Conservation (phyloP, 2,113 vertebrate genomes). For the Callopanchax toddi region DNA sequence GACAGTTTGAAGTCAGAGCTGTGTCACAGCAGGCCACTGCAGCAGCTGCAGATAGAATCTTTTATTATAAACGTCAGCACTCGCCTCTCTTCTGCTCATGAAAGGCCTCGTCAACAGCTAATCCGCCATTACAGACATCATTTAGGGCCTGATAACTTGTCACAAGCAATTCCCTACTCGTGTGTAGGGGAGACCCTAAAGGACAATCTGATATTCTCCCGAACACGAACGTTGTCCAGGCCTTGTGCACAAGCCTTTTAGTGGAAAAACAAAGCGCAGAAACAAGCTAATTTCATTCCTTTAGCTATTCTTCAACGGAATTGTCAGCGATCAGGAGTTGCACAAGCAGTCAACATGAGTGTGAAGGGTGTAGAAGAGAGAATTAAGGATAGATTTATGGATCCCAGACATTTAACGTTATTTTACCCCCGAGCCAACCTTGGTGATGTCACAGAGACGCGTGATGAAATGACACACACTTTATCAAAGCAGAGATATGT, state of each 20-base stretch:
- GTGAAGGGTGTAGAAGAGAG: constrained; percentile 16
- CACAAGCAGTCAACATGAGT: constrained; percentile 37
- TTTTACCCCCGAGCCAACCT: constrained; percentile 56
- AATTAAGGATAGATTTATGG: constrained; percentile 56
- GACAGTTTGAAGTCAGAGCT: constrained; percentile 50
- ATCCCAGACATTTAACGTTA: constrained; percentile 47
- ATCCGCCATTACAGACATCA: constrained; percentile 66
- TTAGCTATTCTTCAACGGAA: constrained; percentile 61
- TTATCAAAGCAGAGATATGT: constrained; percentile 54
- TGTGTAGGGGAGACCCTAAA: constrained; percentile 59
- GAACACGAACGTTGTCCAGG: constrained; percentile 39
- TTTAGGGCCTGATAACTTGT: constrained; percentile 72
- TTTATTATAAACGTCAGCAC: constrained; percentile 67
- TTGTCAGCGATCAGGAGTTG: constrained; percentile 62
- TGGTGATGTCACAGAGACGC: constrained; percentile 44
- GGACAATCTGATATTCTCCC: constrained; percentile 64
- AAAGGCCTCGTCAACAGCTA: constrained; percentile 63
- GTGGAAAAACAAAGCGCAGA: constrained; percentile 39
- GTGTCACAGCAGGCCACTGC: constrained; percentile 14
- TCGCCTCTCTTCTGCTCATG: constrained; percentile 43
- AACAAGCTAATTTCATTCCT: constrained; percentile 50
- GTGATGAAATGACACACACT: constrained; percentile 58
- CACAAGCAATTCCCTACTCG: constrained; percentile 58
- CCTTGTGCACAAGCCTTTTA: constrained; percentile 19
- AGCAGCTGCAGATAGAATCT: constrained; percentile 63